A percentile compares a stretch with the other conserved stretches of the same genome.
phyloP scores from a whole-genome alignment of 2,797 vertebrate genomes.

The Enteromius radiatus region DNA sequence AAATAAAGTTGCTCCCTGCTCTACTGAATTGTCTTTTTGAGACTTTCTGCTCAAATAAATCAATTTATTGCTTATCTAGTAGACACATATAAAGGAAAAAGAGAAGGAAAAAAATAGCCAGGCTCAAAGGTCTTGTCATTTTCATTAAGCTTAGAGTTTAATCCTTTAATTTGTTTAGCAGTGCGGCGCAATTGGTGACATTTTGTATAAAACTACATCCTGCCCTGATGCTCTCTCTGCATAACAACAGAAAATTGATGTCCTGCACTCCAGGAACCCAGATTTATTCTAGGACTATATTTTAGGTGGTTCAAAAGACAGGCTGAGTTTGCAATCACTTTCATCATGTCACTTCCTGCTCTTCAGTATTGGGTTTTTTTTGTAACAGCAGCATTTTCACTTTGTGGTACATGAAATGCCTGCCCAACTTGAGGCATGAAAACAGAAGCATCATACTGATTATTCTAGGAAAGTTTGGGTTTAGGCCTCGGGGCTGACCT shows the following conservation, averaged over 20 bases:
- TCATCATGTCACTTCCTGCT: conserved; percentile 16
- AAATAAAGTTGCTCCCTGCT: background rate
- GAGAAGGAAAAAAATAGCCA: background rate
- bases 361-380: background rate
- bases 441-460: background rate
- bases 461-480: conserved; percentile 39
- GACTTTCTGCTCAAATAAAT: background rate
- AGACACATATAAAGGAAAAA: background rate
- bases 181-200: background rate
- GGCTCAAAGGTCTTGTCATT: conserved; percentile 2
- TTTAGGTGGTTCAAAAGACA: conserved; percentile 11
- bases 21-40: background rate
- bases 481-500: conserved; percentile 18
- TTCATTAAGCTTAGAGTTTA: background rate
- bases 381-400: conserved; percentile 32
- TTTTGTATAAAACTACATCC: conserved; percentile 13
- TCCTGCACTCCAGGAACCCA: conserved; percentile 3
- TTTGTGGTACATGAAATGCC: conserved; percentile 22
- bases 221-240: background rate
- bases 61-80: background rate
- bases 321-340: conserved; percentile 34
- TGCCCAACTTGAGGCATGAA: conserved; percentile 13
- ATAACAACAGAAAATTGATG: conserved; percentile 34
- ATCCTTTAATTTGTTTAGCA: conserved; percentile 22
- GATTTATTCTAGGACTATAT: conserved; percentile 6